phyloP scores from a whole-genome alignment of 1,140 invertebrate species.

The Lasioglossum baleicum region DNA sequence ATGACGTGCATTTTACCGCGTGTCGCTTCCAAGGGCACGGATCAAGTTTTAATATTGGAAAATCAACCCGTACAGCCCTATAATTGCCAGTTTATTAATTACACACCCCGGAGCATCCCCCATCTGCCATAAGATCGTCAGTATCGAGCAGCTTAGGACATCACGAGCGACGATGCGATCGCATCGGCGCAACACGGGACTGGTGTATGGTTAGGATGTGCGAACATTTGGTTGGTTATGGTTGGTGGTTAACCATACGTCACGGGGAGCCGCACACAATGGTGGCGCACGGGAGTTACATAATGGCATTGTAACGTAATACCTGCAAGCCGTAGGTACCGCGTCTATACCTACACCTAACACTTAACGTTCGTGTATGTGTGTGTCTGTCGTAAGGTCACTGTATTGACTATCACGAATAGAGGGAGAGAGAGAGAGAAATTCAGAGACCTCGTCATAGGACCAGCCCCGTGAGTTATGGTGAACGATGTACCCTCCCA shows the following conservation, averaged over 20 bases:
- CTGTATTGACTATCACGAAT: slow-evolving; percentile 4
- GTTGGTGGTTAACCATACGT: slow-evolving; percentile 59
- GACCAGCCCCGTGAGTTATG: slow-evolving; percentile 51
- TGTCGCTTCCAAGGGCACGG: no score
- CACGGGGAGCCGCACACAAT: slow-evolving; percentile 31
- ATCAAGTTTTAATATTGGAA: no score
- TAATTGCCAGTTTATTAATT: neutral
- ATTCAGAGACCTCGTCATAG: slow-evolving; percentile 9
- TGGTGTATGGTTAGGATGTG: slow-evolving; percentile 33
- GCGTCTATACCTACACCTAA: slow-evolving; percentile 11
- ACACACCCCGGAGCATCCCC: neutral
- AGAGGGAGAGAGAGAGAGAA: neutral
- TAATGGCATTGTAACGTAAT: slow-evolving; percentile 60
- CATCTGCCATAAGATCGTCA: neutral
- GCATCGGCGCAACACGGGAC: neutral
- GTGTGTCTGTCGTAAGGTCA: slow-evolving; percentile 1
- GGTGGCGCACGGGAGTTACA: slow-evolving; percentile 47
- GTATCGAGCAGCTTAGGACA: no score
- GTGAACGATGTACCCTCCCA: slow-evolving; percentile 48
- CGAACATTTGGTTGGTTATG: slow-evolving; percentile 62
- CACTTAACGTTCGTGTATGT: slow-evolving; percentile 1
- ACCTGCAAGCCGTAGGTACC: slow-evolving; percentile 42
- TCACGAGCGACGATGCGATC: no score
- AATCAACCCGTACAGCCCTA: no score
- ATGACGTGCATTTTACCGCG: no score